These are phyloP conservation scores for Ellobius talpinus DNA, from an alignment of 2,113 vertebrate species.

Conservation along the genomic window DNA sequence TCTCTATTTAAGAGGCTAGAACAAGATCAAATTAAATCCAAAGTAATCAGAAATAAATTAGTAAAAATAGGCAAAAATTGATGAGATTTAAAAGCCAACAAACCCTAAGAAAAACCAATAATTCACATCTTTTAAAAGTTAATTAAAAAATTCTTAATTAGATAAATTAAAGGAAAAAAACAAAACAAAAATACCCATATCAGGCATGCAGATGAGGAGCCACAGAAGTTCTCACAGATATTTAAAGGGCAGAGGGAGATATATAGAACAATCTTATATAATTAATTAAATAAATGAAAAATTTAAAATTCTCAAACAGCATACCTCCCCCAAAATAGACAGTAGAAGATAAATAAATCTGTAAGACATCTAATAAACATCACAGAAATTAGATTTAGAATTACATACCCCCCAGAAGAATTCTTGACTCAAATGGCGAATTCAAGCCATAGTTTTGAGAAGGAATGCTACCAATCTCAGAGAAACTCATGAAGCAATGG, in stretches of 20 bases:
- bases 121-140: not conserved
- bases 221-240: not conserved
- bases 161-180: not conserved
- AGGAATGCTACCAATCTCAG: not conserved
- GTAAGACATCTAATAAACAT: not conserved
- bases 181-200: not conserved
- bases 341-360: slow-evolving; percentile 6
- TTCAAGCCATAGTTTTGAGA: not conserved
- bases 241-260: not conserved
- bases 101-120: slow-evolving; percentile 26
- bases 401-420: not conserved
- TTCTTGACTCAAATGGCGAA: slow-evolving; percentile 1
- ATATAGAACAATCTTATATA: slow-evolving; percentile 1
- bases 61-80: not conserved
- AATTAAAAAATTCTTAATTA: slow-evolving; percentile 1
- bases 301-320: slow-evolving; percentile 39
- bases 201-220: not conserved
- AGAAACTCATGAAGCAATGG: not conserved
- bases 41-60: not conserved
- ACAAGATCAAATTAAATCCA: slow-evolving; percentile 13
- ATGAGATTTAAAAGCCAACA: not conserved
- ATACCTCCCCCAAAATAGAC: not conserved
- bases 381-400: slow-evolving; percentile 25
- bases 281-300: slow-evolving; percentile 39
- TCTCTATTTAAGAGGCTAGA: not conserved